A percentile compares a stretch with the other conserved stretches of the same genome.
These are phyloP conservation scores for Eurypyga helias DNA, from an alignment of 2,113 vertebrate genomes.

Conservation along the genomic window DNA sequence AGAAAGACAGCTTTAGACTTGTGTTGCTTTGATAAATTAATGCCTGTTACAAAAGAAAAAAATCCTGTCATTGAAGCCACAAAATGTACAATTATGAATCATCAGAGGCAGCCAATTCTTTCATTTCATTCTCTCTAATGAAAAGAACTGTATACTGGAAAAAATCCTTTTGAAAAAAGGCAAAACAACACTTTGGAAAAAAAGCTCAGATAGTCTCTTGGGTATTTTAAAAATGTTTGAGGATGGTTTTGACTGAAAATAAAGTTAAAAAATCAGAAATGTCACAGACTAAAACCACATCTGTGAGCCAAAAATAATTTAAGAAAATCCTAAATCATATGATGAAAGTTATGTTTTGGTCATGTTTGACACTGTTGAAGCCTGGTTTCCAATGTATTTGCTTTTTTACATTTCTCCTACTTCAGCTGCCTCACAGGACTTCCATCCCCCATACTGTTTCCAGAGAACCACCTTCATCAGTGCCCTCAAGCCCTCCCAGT, in stretches of 20 bases:
- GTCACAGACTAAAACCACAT: neutral
- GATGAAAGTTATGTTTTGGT: neutral
- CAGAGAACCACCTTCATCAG: neutral
- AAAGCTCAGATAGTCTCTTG: neutral
- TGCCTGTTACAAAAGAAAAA: conserved; percentile 27
- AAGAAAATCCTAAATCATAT: neutral
- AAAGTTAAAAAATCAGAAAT: neutral
- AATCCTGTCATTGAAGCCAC: conserved; percentile 24
- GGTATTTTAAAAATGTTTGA: neutral
- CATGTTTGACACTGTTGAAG: neutral
- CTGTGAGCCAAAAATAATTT: neutral
- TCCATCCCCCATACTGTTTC: neutral
- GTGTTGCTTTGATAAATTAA: conserved; percentile 36
- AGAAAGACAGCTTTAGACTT: conserved; percentile 31
- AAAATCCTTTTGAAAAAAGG: neutral
- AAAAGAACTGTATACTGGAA: neutral
- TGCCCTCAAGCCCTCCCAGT: neutral
- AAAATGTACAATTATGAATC: conserved; percentile 49
- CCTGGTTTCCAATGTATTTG: neutral
- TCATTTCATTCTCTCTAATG: neutral
- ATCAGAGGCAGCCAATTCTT: conserved; percentile 13
- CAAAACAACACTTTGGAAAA: neutral
- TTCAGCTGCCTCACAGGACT: neutral
- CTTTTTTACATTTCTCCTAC: neutral
- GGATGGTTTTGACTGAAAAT: neutral